Percentiles rank a stretch among this genome's conserved stretches.
phyloP scores from a whole-genome alignment of 2,888 invertebrate species.

The Linnaemya vulpina region DNA sequence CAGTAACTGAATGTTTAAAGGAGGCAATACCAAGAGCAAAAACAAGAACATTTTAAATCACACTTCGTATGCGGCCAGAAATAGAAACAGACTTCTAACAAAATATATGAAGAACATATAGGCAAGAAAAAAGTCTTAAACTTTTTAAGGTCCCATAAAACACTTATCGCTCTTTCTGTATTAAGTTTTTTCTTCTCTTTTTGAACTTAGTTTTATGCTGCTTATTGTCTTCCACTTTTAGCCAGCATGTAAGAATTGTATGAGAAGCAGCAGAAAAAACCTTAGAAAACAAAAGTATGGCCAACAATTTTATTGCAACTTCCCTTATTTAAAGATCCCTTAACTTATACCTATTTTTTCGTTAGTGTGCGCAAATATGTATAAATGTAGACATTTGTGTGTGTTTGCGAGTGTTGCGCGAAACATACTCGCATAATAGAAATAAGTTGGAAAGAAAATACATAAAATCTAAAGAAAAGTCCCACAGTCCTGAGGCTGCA shows the following conservation, averaged over 20 bases:
- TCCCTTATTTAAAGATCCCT: conserved; percentile 47
- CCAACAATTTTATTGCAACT: conserved; percentile 20
- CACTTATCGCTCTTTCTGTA: conserved; percentile 21
- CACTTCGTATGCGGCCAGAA: not conserved
- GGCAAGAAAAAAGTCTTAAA: conserved; percentile 29
- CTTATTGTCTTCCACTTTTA: conserved; percentile 3
- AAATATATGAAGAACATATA: not conserved
- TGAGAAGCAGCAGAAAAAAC: not conserved
- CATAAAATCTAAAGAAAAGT: conserved; percentile 57
- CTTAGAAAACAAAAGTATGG: not conserved
- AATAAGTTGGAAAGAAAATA: conserved; percentile 39
- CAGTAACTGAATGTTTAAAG: too few relatives aligned
- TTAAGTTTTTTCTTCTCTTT: conserved; percentile 5
- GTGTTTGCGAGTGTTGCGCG: not conserved
- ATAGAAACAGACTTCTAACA: not conserved
- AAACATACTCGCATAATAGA: conserved; percentile 28
- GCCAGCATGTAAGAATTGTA: conserved; percentile 1
- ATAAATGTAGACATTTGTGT: not conserved
- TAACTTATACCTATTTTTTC: conserved; percentile 34
- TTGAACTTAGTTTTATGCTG: conserved; percentile 13
- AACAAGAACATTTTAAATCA: not conserved
- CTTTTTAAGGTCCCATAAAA: conserved; percentile 37
- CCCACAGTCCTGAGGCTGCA: conserved; percentile 61
- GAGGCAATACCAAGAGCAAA: not conserved
- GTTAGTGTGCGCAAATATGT: not conserved